Evolutionary conservation across 2,797 vertebrate species (phyloP), one percentile per base, ranked within the genome.

Genomic region (Myotis findleyi): DNA sequence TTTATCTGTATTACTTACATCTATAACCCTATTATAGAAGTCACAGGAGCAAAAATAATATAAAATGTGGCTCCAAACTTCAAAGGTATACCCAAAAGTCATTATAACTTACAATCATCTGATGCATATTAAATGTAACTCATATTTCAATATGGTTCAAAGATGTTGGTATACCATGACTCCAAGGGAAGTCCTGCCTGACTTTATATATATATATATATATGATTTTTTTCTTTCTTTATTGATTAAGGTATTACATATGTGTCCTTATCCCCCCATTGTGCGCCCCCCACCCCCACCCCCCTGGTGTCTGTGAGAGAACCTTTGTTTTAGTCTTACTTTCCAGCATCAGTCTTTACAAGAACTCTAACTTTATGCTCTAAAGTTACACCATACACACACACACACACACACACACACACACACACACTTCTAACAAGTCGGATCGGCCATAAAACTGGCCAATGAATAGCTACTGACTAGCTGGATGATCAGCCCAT

Each of bases 1-100:
- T 57, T 91, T 87, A 86, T 51, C 59, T 73, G 25, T 59, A 73
- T 81, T 36, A 33, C 33, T 82, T 81, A 51, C 9, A 71, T 94
- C 41, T 7, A 72, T 84, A 87, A 84, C n/a, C 20, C 84, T 44
- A 57, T 82, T 85, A 79, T 73, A 94, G 81, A 95, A 92, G 17
- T 51, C 77, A 95, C 6, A 77, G 73, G 88, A 55, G 55, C 33
- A 91, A 72, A 85, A 75, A 66, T 79, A 71, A 73, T 73, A 38
- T 25, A 10, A 95, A 86, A 36, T 23, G 16, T 72, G 36, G 18
- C 53, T 93, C 33, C 38, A 87, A 82, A 72, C 53, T 84, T 94
- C 51, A 93, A 96, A 44, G 25, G 41, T 41, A 18, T 66, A 75
- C 36, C 85, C 73, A 47, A 44, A 96, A 66, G 30, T 69, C 68